Evolutionary conservation across 2,888 invertebrate species (phyloP).

Genomic region (Hemicrepidius hirtus): DNA sequence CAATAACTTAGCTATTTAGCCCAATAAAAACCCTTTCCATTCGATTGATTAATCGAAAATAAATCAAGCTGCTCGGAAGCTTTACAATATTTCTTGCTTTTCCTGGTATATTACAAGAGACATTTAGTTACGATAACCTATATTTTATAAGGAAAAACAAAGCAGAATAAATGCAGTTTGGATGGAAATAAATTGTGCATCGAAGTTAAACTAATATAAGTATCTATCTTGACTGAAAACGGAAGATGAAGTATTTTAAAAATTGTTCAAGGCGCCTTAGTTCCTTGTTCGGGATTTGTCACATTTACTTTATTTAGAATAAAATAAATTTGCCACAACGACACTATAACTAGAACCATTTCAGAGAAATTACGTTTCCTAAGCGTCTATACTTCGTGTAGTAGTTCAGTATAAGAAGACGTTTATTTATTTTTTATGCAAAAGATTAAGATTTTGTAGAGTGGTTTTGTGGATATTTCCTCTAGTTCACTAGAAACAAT

Average conservation of each 20-base stretch:
- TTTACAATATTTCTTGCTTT: constrained; percentile 20
- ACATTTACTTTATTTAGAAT: constrained; percentile 34
- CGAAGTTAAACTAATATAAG: not conserved
- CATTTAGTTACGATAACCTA: constrained; percentile 34
- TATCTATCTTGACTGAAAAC: not conserved
- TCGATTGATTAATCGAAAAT: constrained; percentile 20
- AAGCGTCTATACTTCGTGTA: not conserved
- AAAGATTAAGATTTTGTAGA: not conserved
- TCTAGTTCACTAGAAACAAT: too few relatives aligned
- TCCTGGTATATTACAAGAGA: constrained; percentile 32
- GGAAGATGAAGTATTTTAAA: constrained; percentile 14
- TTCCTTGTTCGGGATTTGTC: constrained; percentile 37
- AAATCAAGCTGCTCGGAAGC: constrained; percentile 11
- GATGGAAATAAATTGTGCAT: not conserved
- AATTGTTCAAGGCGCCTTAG: constrained; percentile 35
- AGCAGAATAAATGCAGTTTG: not conserved
- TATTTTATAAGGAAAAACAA: constrained; percentile 36
- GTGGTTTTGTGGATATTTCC: not conserved
- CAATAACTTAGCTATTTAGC: constrained; percentile 10
- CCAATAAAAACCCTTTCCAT: constrained; percentile 3
- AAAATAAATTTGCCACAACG: constrained; percentile 27
- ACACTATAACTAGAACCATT: not conserved
- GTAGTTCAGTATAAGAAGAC: not conserved
- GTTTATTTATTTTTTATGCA: constrained; percentile 7
- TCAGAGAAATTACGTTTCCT: not conserved